Conservation (phyloP, 2,888 invertebrate species). For the Oegoconia quadripuncta region DNA sequence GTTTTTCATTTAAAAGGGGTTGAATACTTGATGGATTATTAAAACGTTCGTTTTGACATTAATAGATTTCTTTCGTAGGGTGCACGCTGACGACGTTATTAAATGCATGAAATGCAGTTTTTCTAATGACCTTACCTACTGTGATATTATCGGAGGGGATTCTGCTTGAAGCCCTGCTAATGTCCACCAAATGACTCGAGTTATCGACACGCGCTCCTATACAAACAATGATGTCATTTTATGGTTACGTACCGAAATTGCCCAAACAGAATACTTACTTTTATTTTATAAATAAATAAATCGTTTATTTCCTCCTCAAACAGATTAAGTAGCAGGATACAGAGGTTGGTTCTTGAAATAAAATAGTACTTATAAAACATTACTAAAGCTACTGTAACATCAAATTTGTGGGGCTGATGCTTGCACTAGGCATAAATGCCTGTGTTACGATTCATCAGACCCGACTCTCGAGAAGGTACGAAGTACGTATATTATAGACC, state of each 20-base stretch:
- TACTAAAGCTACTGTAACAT: too few species aligned
- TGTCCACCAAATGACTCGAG: slow-evolving; percentile 54
- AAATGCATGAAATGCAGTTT: slow-evolving; percentile 76
- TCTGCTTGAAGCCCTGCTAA: slow-evolving; percentile 33
- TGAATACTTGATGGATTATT: slow-evolving; percentile 58
- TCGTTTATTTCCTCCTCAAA: too few species aligned
- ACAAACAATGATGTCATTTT: slow-evolving; percentile 17
- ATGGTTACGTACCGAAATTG: neutral
- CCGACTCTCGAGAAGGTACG: too few species aligned
- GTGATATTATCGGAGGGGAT: slow-evolving; percentile 27
- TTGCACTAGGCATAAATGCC: too few species aligned
- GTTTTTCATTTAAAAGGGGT: slow-evolving; percentile 35
- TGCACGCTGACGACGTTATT: slow-evolving; percentile 63
- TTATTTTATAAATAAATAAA: too few species aligned
- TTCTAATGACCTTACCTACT: slow-evolving; percentile 54
- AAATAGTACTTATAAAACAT: too few species aligned
- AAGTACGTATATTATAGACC: too few species aligned
- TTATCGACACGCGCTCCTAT: slow-evolving; percentile 34
- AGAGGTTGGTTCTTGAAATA: too few species aligned
- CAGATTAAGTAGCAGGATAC: too few species aligned
- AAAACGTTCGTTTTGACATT: slow-evolving; percentile 62
- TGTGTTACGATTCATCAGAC: too few species aligned
- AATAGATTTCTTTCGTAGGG: slow-evolving; percentile 68
- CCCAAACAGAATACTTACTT: too few species aligned
- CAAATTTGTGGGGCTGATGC: too few species aligned